Base-by-base conservation (phyloP, 2,797 vertebrate genomes). In the Lutjanus campechanus region DNA sequence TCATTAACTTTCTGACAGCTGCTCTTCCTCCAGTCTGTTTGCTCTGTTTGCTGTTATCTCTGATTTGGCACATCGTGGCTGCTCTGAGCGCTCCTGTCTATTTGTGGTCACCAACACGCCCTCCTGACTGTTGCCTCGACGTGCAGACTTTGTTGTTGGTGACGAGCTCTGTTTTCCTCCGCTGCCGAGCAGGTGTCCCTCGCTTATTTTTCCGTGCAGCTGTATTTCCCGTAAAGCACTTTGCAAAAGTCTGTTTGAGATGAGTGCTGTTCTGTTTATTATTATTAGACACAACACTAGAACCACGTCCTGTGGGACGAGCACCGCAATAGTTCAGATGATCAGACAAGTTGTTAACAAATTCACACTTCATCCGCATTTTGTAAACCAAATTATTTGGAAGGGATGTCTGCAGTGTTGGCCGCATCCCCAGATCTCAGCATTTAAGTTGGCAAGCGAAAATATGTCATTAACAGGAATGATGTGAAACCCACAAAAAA, bases 301-400 rank as follows among this genome's bases (percentile, higher is more conserved):
- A 56, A 49, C 44, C 20, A 5, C 5, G 17, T 7, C 3, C 20
- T 29, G 47, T 11, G 7, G 29, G 64, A 17, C 41, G 16, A 59
- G 65, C 82, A 29, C 22, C 61, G 36, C n/a, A 41, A 17, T 29
- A 40, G 69, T 69, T 56, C 40, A 68, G 49, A 64, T 29, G 55
- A 67, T 73, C 13, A 54, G 25, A 70, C 22, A 17, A 40, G 53
- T 64, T 47, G 49, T 56, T 60, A 36, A 60, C 58, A 68, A 68
- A 67, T 58, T 79, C 62, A 41, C 68, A 73, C 65, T 72, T 73
- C 29, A 47, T 63, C 12, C 0, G 36, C 56, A 17, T 72, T 82
- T 82, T 79, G 64, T 68, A 66, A 77, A 75, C 8, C 63, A 77
- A 76, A 86, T 83, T 29, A 63, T 49, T 77, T 81, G 41, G 72